Conservation (phyloP, 2,888 invertebrate species). For the Acholoe squamosa region DNA sequence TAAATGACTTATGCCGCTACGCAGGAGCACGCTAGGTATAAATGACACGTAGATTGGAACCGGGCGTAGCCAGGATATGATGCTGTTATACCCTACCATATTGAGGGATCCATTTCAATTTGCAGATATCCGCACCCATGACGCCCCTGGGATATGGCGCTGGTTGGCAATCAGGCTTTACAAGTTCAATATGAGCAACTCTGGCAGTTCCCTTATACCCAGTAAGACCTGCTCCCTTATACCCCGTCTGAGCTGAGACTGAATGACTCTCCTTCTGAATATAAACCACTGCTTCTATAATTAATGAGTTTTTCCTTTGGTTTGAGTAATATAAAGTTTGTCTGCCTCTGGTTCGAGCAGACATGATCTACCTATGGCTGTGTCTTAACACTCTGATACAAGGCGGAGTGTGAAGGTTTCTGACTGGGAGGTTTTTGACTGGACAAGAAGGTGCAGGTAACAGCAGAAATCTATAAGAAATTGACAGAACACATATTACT, state of each 20-base stretch:
- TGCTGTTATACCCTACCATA: constrained; percentile 33
- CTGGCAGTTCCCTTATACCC: not conserved
- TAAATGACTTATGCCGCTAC: not conserved
- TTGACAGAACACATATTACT: too few relatives aligned
- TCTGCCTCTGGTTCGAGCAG: too few relatives aligned
- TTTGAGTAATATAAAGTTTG: too few relatives aligned
- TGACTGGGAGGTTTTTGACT: too few relatives aligned
- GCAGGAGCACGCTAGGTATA: not conserved
- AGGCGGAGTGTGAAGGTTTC: too few relatives aligned
- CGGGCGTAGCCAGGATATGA: not conserved
- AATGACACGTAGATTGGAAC: not conserved
- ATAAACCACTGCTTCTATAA: too few relatives aligned
- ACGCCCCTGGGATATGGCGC: constrained; percentile 35
- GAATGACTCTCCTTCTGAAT: not conserved
- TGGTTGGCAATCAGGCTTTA: constrained; percentile 43
- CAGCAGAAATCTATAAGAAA: too few relatives aligned
- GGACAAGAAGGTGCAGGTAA: too few relatives aligned
- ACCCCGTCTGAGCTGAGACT: not conserved
- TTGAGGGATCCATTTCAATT: constrained; percentile 50
- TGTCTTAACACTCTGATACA: too few relatives aligned
- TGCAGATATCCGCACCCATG: constrained; percentile 11
- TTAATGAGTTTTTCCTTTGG: too few relatives aligned
- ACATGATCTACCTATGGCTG: too few relatives aligned
- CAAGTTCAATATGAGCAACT: constrained; percentile 39
- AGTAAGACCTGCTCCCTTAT: not conserved